These are phyloP conservation scores for Esox niger DNA, from an alignment of 2,113 vertebrate species.

Conservation along the genomic window DNA sequence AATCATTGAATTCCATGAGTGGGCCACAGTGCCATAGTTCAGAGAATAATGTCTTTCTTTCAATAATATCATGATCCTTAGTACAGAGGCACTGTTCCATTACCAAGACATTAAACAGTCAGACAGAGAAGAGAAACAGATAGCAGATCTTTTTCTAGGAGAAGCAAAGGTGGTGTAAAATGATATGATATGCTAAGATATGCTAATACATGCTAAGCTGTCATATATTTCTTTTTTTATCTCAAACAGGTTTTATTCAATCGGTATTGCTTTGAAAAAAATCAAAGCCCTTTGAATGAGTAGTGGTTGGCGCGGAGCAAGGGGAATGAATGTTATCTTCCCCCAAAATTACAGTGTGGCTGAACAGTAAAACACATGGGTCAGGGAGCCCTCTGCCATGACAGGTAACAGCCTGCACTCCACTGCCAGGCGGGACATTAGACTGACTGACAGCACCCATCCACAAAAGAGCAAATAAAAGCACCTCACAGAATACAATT, in stretches of 20 bases:
- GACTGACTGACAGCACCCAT: not conserved
- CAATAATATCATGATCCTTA: not conserved
- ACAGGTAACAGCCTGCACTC: not conserved
- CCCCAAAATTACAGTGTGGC: conserved; percentile 32
- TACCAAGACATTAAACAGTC: not conserved
- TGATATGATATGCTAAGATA: conserved; percentile 21
- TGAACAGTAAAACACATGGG: conserved; percentile 28
- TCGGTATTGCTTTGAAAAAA: conserved; percentile 17
- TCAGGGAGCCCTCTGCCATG: conserved; percentile 11
- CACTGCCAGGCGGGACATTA: not conserved
- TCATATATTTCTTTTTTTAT: not conserved
- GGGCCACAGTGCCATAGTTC: not conserved
- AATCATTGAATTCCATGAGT: not conserved
- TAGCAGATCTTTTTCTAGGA: not conserved
- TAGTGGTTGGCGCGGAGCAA: not conserved
- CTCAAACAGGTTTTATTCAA: conserved; percentile 14
- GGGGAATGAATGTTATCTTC: conserved; percentile 16
- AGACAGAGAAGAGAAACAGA: not conserved
- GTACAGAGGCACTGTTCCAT: not conserved
- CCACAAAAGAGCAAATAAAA: not conserved
- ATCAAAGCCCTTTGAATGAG: not conserved
- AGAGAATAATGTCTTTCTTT: not conserved
- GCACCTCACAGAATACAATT: not conserved
- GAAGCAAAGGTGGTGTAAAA: conserved; percentile 2
- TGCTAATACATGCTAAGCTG: too few species aligned